These are phyloP conservation scores for Aphaenogaster floridana DNA, from an alignment of 1,140 invertebrate species.

Conservation along the genomic window DNA sequence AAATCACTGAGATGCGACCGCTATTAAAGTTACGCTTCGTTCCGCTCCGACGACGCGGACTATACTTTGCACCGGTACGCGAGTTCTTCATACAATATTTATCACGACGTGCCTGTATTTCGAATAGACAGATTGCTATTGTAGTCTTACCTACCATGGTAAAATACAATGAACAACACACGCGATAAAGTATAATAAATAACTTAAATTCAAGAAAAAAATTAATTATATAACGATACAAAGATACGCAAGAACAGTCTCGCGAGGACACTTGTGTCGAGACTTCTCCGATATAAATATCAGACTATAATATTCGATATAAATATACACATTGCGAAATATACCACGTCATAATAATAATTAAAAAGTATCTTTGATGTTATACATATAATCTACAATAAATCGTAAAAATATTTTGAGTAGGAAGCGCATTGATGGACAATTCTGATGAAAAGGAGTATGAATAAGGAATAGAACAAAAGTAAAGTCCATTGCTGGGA, in stretches of 20 bases:
- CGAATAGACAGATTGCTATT: not conserved
- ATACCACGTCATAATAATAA: not conserved
- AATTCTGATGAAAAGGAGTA: not conserved
- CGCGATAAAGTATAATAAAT: conserved; percentile 20
- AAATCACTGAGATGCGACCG: conserved; percentile 58
- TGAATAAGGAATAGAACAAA: not conserved
- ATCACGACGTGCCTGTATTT: conserved; percentile 31
- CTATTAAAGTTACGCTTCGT: conserved; percentile 63
- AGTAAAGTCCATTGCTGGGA: not conserved
- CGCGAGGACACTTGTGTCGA: not conserved
- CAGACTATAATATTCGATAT: conserved; percentile 17
- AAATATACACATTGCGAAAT: conserved; percentile 5
- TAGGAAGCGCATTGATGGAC: not conserved
- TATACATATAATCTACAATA: conserved; percentile 18
- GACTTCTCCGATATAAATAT: conserved; percentile 27
- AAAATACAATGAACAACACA: conserved; percentile 41
- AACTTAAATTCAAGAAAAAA: conserved; percentile 17
- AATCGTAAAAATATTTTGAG: conserved; percentile 12
- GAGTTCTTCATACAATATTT: conserved; percentile 48
- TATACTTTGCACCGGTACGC: conserved; percentile 36
- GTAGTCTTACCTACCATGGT: not conserved
- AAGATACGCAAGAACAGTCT: conserved; percentile 37
- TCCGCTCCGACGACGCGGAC: conserved; percentile 49
- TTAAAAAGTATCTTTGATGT: conserved; percentile 16
- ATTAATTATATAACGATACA: not conserved